Evolutionary conservation across 2,797 vertebrate genomes (phyloP), one percentile per base, ranked within the genome.

Genomic region (Sphenopsis melanotis): DNA sequence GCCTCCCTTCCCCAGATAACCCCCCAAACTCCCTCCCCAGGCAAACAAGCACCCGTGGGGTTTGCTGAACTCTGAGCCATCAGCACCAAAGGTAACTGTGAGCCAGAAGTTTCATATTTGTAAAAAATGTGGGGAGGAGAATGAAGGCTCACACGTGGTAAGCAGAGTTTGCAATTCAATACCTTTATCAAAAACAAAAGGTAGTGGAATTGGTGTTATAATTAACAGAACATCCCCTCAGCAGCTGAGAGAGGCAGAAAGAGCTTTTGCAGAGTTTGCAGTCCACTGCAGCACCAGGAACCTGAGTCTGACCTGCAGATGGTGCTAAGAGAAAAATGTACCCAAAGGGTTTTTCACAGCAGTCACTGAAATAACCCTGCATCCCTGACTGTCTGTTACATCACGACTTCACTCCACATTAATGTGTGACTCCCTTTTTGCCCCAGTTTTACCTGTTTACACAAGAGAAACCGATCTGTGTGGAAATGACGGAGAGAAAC

Each of bases 71-170:
- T 6, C 30, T 27, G 39, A 20, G 44, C 30, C 5, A 17, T 1
- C 10, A 37, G 77, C 26, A 18, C 0, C 29, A 3, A 21, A 66
- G 57, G 2, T 1, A 26, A 4, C 9, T 1, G 34, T 1, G 47
- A 27, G 30, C 12, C 18, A 2, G 0, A 39, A 81, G 15, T 5
- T 36, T 9, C 3, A 0, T 2, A 2, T 37, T 69, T 17, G n/a
- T 34, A 8, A 24, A n/a, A 77, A 39, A n/a, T 0, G 5, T 0
- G 52, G n/a, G 56, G 3, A 5, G 8, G n/a, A 57, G 34, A 47
- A 50, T 9, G 53, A 83, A 91, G 36, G 32, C 64, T 55, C 36
- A 13, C 20, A 34, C 1, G 1, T 1, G 8, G 8, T 1, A n/a
- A 34, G 50, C 26, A 34, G 42, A 57, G 69, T 12, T 8, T 21